These are phyloP conservation scores for Cepphus grylle DNA, from an alignment of 2,113 vertebrate species.

Conservation along the genomic window DNA sequence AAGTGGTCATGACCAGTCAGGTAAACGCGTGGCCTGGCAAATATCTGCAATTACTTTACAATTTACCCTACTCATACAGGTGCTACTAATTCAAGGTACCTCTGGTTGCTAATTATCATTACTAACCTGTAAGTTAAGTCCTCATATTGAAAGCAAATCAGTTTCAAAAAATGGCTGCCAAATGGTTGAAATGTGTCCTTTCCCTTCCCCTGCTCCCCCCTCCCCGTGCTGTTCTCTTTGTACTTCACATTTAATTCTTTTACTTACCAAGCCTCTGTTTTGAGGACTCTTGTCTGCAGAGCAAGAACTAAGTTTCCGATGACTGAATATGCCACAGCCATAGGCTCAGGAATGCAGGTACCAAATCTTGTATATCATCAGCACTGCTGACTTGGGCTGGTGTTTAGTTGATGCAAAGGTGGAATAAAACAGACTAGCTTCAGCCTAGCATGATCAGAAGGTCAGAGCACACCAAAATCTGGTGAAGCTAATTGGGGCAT, in stretches of 20 bases:
- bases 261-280: not conserved
- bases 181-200: not conserved
- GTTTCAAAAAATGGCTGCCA: not conserved
- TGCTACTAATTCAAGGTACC: not conserved
- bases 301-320: not conserved
- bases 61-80: not conserved
- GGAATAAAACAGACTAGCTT: not conserved
- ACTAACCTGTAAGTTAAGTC: not conserved
- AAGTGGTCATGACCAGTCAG: not conserved
- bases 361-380: not conserved
- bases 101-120: not conserved
- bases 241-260: not conserved
- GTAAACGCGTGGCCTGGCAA: not conserved
- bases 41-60: not conserved
- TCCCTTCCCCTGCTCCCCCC: not conserved
- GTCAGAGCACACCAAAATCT: not conserved
- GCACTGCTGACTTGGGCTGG: not conserved
- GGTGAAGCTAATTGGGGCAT: not conserved
- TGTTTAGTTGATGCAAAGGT: not conserved
- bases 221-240: not conserved
- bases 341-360: not conserved
- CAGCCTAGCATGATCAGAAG: not conserved
- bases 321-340: not conserved
- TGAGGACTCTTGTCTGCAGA: not conserved
- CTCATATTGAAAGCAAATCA: not conserved